phyloP scores from a whole-genome alignment of 2,888 invertebrate genomes.

The Clistopyga incitator region DNA sequence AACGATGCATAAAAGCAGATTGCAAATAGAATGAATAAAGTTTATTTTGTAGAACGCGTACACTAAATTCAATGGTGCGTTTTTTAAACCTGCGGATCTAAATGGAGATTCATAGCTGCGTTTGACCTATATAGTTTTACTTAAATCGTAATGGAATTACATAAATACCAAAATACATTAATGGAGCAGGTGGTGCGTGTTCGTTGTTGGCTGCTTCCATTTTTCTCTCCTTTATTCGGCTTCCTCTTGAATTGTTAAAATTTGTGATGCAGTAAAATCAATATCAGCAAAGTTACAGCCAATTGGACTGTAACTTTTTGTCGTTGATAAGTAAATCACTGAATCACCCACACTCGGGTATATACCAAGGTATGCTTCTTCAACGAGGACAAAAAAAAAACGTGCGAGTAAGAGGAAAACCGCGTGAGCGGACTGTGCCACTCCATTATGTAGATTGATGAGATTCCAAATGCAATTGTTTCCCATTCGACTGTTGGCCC shows the following conservation, averaged over 20 bases:
- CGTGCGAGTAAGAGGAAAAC: not conserved
- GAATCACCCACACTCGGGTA: too few relatives aligned
- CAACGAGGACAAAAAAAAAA: not conserved
- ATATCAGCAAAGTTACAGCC: not conserved
- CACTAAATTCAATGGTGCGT: not conserved
- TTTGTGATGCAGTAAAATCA: not conserved
- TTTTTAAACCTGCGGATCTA: not conserved
- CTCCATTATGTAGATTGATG: conserved; percentile 51
- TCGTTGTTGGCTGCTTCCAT: not conserved
- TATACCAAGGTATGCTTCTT: not conserved
- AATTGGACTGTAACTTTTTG: too few relatives aligned
- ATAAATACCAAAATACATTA: not conserved
- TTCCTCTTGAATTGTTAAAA: not conserved
- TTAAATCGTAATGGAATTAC: not conserved
- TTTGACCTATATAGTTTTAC: not conserved
- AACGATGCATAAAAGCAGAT: conserved; percentile 3
- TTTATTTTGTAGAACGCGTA: not conserved
- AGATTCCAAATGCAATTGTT: conserved; percentile 43
- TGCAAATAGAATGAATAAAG: not conserved
- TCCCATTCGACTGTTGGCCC: conserved; percentile 42
- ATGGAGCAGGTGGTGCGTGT: not conserved
- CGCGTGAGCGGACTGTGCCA: conserved; percentile 28
- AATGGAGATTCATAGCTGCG: not conserved
- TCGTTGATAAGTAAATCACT: too few relatives aligned
- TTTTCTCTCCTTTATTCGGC: not conserved